Evolutionary conservation across 2,888 invertebrate species (phyloP), one percentile per base, ranked within the genome.

Genomic region (Rhingia campestris): DNA sequence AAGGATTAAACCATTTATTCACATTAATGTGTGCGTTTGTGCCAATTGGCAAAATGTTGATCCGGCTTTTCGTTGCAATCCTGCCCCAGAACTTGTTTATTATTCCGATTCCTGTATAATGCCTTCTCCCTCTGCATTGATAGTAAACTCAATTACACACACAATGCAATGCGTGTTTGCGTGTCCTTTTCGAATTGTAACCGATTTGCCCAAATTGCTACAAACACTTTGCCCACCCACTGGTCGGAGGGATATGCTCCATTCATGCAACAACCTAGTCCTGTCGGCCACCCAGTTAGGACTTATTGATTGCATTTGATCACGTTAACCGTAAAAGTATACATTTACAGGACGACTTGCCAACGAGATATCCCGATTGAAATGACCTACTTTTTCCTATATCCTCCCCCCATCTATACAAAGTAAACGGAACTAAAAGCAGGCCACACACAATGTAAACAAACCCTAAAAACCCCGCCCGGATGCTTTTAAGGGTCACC

Each of bases 401-500:
- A 9, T 37, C 7, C 45, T 30, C 9, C 41, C 14, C 33, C 47
- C 22, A 37, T 41, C 54, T 35, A n/a, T 51, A 37, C 43, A 79
- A 32, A 67, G 69, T 74, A 84, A 73, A 84, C 73, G 69, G 14
- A 58, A 58, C 69, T 70, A 58, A 70, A 70, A 70, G 69, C n/a
- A 33, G 58, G 37, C 9, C 6, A 14, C 35, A 54, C 33, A 56
- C 61, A 59, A 51, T 45, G 47, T 49, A 82, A 73, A 56, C 45
- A 77, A 12, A 77, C 61, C 61, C 69, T 7, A 63, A 81, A 66
- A 43, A 43, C 6, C 14, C 64, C 72, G 14, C 56, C 69, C 73
- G 80, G 75, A 84, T 75, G 74, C 84, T 84, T 84, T 84, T 80
- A 84, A 80, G 75, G 80, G 84, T 66, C 84, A 84, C 84, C 84